Conservation (phyloP, 64 coral and sea anemone genomes). For the Actinia equina region DNA sequence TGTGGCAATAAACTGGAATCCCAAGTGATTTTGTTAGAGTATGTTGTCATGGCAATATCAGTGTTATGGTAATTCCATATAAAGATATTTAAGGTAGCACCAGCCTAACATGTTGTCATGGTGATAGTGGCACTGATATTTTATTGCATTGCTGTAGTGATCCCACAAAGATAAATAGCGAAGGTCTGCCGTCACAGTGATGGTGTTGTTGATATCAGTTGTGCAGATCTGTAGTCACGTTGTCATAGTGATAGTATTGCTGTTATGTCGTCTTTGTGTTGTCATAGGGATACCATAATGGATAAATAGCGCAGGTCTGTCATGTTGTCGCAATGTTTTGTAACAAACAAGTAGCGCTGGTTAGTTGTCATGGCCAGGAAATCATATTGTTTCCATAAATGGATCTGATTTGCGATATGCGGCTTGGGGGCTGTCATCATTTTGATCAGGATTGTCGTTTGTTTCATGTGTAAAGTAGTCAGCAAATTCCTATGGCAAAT, state of each 20-base stretch:
- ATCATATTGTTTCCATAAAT: conserved; percentile 15
- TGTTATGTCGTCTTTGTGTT: not conserved
- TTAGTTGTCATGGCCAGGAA: not conserved
- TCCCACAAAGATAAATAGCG: not conserved
- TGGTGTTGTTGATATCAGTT: not conserved
- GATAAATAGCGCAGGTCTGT: not conserved
- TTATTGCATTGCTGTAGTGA: not conserved
- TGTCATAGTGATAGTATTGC: not conserved
- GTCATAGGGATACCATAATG: not conserved
- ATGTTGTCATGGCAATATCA: too few species aligned
- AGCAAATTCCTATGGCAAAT: conserved; percentile 55
- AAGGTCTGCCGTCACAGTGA: not conserved
- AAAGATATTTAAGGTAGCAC: too few species aligned
- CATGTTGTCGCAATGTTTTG: not conserved
- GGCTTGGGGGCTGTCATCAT: not conserved
- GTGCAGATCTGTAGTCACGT: not conserved
- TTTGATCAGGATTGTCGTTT: too few species aligned
- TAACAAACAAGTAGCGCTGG: not conserved
- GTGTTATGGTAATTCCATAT: not conserved
- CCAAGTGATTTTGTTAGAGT: too few species aligned
- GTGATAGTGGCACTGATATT: not conserved
- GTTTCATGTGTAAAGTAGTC: conserved; percentile 45
- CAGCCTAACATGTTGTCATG: not conserved
- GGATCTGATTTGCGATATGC: not conserved
- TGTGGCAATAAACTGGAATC: too few species aligned